Evolutionary conservation across 2,113 vertebrate genomes (phyloP).

Genomic region (Prochilodus magdalenae): DNA sequence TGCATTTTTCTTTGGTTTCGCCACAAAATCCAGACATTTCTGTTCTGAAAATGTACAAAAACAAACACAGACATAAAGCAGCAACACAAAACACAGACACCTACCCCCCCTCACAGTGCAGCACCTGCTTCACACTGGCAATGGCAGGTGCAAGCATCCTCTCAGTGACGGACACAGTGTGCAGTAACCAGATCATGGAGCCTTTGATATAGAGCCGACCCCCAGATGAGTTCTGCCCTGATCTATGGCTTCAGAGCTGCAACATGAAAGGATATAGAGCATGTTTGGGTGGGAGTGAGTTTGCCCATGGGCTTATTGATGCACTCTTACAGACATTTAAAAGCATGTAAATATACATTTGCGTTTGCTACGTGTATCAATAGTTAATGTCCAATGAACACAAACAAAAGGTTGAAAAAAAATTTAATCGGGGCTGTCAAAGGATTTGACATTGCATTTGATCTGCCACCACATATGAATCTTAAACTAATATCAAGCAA

Average conservation of each 20-base stretch:
- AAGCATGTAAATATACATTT: neutral
- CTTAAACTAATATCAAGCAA: neutral
- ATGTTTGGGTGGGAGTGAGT: constrained; percentile 25
- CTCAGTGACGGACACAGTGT: constrained; percentile 29
- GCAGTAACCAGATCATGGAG: constrained; percentile 51
- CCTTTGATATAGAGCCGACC: constrained; percentile 56
- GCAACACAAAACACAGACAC: neutral
- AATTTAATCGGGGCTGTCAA: no score
- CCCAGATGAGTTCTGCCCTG: constrained; percentile 51
- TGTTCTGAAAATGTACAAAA: neutral
- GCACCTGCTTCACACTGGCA: constrained; percentile 48
- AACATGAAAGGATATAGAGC: constrained; percentile 53
- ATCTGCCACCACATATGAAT: neutral
- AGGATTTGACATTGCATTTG: neutral
- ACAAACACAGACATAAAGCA: neutral
- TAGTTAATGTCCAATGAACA: neutral
- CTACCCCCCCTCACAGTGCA: neutral
- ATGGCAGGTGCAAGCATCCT: constrained; percentile 20
- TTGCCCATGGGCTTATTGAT: constrained; percentile 28
- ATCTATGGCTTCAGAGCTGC: constrained; percentile 50
- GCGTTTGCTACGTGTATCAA: neutral
- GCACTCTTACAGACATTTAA: neutral
- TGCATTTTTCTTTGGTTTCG: no score
- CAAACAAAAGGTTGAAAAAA: no score
- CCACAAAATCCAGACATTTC: neutral